Evolutionary conservation across 2,888 invertebrate species (phyloP).

Genomic region (Craniophora ligustri): DNA sequence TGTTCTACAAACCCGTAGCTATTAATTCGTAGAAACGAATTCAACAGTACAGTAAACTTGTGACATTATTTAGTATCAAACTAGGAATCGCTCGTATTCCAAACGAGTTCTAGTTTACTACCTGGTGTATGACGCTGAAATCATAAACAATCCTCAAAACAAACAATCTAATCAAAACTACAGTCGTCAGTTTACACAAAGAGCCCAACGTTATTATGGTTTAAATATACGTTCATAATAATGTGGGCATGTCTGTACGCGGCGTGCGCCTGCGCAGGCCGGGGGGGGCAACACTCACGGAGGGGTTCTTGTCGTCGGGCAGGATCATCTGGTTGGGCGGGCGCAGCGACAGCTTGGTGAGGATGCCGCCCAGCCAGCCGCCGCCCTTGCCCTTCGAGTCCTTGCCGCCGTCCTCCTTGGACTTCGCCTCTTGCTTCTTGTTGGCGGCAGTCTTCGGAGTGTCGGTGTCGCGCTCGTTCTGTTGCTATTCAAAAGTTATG

Average conservation of each 20-base stretch:
- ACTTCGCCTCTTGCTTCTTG: conserved; percentile 44
- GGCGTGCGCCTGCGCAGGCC: conserved; percentile 7
- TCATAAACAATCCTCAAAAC: background rate
- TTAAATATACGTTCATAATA: conserved; percentile 54
- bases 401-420: conserved; percentile 41
- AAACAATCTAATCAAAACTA: background rate
- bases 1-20: too few species aligned
- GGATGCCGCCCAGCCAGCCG: conserved; percentile 96
- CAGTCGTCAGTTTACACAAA: too few species aligned
- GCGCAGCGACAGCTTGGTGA: conserved; percentile 94
- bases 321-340: conserved; percentile 98
- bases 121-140: background rate
- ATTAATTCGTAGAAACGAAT: too few species aligned
- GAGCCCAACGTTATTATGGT: too few species aligned
- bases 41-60: too few species aligned
- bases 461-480: conserved; percentile 92
- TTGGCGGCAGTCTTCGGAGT: conserved; percentile 49
- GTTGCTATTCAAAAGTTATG: conserved; percentile 50
- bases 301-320: conserved; percentile 97
- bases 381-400: conserved; percentile 65
- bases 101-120: background rate
- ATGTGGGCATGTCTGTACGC: conserved; percentile 57
- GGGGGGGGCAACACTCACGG: conserved; percentile 87
- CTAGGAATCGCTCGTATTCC: too few species aligned
- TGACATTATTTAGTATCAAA: too few species aligned